phyloP scores from a whole-genome alignment of 2,797 vertebrate genomes.

The Kryptolebias ocellatus region DNA sequence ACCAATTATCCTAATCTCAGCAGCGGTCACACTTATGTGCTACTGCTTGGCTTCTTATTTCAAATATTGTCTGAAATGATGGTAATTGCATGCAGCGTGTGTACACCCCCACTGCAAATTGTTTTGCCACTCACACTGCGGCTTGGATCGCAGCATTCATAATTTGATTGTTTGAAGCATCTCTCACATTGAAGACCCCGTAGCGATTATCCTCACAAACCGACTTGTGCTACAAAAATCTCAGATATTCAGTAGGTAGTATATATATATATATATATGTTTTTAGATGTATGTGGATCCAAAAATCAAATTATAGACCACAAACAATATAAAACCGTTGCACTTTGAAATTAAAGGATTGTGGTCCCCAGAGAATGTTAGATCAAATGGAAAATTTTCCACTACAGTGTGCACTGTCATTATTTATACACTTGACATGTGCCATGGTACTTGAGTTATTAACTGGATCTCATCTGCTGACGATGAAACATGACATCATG shows the following conservation, averaged over 20 bases:
- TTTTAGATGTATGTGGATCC: slow-evolving; percentile 8
- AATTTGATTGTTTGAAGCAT: slow-evolving; percentile 67
- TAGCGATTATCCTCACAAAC: slow-evolving; percentile 26
- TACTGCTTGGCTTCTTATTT: slow-evolving; percentile 53
- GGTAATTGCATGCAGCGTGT: slow-evolving; percentile 62
- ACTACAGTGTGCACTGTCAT: no score
- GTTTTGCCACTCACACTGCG: slow-evolving; percentile 33
- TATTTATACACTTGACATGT: background rate
- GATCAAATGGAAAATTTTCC: background rate
- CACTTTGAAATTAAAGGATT: slow-evolving; percentile 10
- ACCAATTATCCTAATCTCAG: slow-evolving; percentile 65
- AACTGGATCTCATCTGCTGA: background rate
- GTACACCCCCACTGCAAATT: slow-evolving; percentile 47
- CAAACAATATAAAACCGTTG: slow-evolving; percentile 8
- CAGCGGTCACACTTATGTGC: slow-evolving; percentile 48
- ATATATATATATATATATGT: background rate
- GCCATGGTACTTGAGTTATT: background rate
- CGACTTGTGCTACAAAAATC: slow-evolving; percentile 12
- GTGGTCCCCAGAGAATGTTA: background rate
- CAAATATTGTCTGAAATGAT: slow-evolving; percentile 66
- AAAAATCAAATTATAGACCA: background rate
- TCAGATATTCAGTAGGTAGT: slow-evolving; percentile 18
- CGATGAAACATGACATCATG: background rate
- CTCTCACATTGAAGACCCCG: slow-evolving; percentile 34
- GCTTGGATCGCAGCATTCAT: slow-evolving; percentile 42